A percentile compares a stretch with the other conserved stretches of the same genome.
These are phyloP conservation scores for Phalacrocorax brasilianus DNA, from an alignment of 2,113 vertebrate genomes.

Conservation along the genomic window DNA sequence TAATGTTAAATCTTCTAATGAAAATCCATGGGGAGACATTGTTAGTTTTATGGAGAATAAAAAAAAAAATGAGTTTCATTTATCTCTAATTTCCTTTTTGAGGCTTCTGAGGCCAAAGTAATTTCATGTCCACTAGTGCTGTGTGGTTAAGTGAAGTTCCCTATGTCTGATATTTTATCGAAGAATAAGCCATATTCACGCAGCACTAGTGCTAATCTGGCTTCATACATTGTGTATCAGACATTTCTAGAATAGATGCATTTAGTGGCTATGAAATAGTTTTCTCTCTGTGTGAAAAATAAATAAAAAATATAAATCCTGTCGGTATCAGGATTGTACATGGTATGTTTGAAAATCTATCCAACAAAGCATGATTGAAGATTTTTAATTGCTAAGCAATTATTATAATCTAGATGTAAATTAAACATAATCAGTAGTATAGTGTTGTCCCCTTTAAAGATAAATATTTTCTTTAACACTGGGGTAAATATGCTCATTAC, in stretches of 20 bases:
- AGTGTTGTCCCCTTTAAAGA: not conserved
- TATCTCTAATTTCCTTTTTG: not conserved
- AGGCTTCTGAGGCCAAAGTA: not conserved
- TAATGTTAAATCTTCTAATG: not conserved
- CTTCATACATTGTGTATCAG: not conserved
- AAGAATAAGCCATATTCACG: not conserved
- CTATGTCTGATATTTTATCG: not conserved
- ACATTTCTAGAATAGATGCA: not conserved
- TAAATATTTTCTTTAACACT: not conserved
- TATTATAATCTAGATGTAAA: not conserved
- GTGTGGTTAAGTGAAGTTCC: not conserved
- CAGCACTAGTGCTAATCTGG: not conserved
- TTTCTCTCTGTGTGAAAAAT: not conserved
- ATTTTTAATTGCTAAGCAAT: not conserved
- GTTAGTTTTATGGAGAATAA: not conserved
- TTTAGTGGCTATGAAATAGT: not conserved
- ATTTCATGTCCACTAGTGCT: not conserved
- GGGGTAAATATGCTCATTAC: not conserved
- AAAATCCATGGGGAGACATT: not conserved
- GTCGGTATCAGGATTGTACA: not conserved
- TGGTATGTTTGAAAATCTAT: not conserved
- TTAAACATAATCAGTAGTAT: not conserved
- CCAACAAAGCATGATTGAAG: not conserved
- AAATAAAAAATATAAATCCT: not conserved
- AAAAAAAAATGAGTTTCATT: not conserved